Conservation (phyloP, 2,888 invertebrate species). For the Aquatica leii region DNA sequence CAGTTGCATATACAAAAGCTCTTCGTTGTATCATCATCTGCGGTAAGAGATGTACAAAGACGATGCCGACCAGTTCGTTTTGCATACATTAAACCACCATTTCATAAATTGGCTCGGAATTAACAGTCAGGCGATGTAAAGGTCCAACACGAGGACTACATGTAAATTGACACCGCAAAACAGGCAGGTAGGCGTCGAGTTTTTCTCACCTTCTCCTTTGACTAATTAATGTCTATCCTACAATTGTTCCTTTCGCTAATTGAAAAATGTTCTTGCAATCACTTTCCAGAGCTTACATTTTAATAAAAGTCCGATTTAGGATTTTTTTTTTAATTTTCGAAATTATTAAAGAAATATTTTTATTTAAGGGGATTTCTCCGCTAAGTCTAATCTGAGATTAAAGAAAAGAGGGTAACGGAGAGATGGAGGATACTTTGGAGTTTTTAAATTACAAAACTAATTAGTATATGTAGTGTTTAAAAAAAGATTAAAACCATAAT, state of each 20-base stretch:
- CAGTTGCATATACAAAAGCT: slow-evolving; percentile 21
- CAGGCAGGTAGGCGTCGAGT: slow-evolving; percentile 33
- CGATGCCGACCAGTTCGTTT: slow-evolving; percentile 38
- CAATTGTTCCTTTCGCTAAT: slow-evolving; percentile 21
- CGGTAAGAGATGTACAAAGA: slow-evolving; percentile 24
- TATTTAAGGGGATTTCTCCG: background rate
- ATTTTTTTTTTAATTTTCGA: slow-evolving; percentile 15
- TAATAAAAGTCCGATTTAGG: background rate
- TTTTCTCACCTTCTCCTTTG: slow-evolving; percentile 35
- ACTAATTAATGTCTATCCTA: slow-evolving; percentile 35
- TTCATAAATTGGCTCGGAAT: slow-evolving; percentile 46
- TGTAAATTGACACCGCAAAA: slow-evolving; percentile 46
- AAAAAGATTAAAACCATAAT: slow-evolving; percentile 5
- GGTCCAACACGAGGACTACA: slow-evolving; percentile 38
- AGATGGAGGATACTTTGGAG: background rate
- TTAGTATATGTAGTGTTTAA: background rate
- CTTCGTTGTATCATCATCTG: slow-evolving; percentile 20
- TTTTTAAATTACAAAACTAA: background rate
- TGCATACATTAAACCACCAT: slow-evolving; percentile 46
- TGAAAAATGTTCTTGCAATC: slow-evolving; percentile 24
- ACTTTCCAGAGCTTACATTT: background rate
- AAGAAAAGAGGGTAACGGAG: too few species aligned
- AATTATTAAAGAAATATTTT: slow-evolving; percentile 7
- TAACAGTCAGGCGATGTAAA: slow-evolving; percentile 39
- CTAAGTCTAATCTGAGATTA: too few species aligned